A percentile compares a stretch with the other conserved stretches of the same genome.
Conservation (phyloP, 2,888 invertebrate genomes). For the Chironomus riparius region DNA sequence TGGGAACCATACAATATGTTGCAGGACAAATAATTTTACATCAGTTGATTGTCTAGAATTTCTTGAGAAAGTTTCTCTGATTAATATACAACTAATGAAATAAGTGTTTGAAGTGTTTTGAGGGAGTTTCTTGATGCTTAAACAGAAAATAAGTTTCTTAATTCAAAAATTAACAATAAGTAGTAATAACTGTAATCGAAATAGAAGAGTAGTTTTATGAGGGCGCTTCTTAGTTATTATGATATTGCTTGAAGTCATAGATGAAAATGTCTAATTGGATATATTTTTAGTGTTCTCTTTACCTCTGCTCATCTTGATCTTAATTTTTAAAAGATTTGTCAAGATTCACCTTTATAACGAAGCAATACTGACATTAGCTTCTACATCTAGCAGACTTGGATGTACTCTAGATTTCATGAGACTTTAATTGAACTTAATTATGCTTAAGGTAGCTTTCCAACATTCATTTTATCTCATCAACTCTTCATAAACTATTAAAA, state of each 20-base stretch:
- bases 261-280: neutral
- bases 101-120: too few species aligned
- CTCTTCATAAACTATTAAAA: neutral
- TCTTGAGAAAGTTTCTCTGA: too few species aligned
- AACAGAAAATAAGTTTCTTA: too few species aligned
- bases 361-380: neutral
- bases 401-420: neutral
- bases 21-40: too few species aligned
- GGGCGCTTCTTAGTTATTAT: neutral
- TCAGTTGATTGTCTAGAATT: too few species aligned
- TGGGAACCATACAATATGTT: too few species aligned
- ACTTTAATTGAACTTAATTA: neutral
- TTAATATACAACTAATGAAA: too few species aligned
- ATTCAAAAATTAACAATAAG: neutral
- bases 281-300: too few species aligned
- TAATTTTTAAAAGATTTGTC: too few species aligned
- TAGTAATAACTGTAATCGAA: conserved; percentile 4
- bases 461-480: neutral
- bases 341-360: neutral
- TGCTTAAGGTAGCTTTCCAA: neutral
- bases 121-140: too few species aligned
- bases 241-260: neutral
- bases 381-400: neutral
- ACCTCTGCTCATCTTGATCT: too few species aligned
- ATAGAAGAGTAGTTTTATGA: neutral